Conservation (phyloP, 2,113 vertebrate genomes). For the Caloenas nicobarica region DNA sequence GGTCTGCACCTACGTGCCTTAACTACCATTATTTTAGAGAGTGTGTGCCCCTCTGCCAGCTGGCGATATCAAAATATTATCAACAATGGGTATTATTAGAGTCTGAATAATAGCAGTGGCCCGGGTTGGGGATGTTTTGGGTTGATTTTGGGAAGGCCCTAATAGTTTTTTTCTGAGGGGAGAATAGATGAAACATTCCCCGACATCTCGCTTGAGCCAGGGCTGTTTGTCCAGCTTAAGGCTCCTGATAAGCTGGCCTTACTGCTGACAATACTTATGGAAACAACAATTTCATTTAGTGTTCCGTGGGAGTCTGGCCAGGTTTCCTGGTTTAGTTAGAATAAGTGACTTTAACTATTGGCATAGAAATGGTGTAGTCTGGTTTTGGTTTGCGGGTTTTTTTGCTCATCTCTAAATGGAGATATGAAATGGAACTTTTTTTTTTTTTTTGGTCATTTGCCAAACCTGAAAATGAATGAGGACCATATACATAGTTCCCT, state of each 20-base stretch:
- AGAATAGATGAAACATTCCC: not conserved
- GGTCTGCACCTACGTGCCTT: not conserved
- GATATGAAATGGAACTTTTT: not conserved
- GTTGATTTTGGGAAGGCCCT: not conserved
- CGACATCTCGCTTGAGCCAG: not conserved
- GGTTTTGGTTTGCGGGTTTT: not conserved
- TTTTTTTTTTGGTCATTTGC: not conserved
- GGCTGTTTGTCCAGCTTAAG: not conserved
- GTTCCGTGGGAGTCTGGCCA: not conserved
- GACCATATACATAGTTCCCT: not conserved
- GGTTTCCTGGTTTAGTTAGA: not conserved
- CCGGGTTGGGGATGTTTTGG: not conserved
- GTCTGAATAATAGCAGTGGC: not conserved
- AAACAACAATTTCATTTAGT: not conserved
- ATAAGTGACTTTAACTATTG: not conserved
- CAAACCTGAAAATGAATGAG: not conserved
- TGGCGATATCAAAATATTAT: fast-evolving
- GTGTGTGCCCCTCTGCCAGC: not conserved
- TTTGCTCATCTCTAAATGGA: not conserved
- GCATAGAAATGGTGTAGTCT: not conserved
- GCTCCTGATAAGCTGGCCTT: not conserved
- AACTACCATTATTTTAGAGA: fast-evolving
- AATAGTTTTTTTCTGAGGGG: not conserved
- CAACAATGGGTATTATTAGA: not conserved
- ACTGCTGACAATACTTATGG: fast-evolving